Percentiles rank a stretch among this genome's conserved stretches.
Evolutionary conservation across 1,140 invertebrate species (phyloP).

Genomic region (Rhysida immarginata): DNA sequence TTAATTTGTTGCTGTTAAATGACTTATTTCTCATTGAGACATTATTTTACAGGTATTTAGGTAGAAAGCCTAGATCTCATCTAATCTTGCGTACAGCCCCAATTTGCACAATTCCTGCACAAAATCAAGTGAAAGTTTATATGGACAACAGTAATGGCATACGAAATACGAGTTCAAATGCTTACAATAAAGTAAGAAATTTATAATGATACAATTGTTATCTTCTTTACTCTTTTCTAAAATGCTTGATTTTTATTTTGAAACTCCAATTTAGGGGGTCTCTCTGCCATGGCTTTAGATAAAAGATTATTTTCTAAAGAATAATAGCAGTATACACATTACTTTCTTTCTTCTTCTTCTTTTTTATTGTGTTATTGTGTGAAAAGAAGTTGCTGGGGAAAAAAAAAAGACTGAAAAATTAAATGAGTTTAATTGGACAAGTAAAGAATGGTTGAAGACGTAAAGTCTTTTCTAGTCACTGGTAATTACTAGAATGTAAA

Average conservation of each 20-base stretch:
- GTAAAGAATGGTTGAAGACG: too few relatives aligned
- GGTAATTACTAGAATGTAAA: too few relatives aligned
- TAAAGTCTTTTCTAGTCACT: too few relatives aligned
- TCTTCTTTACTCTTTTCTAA: background rate
- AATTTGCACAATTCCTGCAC: conserved; percentile 29
- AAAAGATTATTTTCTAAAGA: too few relatives aligned
- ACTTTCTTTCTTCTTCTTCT: background rate
- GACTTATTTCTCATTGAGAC: background rate
- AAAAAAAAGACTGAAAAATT: too few relatives aligned
- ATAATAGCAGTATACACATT: background rate
- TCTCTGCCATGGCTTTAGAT: too few relatives aligned
- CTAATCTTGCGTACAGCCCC: conserved; percentile 13
- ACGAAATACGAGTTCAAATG: conserved; percentile 60
- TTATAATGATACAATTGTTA: background rate
- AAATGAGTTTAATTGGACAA: too few relatives aligned
- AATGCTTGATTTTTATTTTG: too few relatives aligned
- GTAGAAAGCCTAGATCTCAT: conserved; percentile 28
- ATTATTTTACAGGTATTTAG: conserved; percentile 24
- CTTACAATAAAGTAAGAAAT: conserved; percentile 71
- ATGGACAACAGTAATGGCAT: conserved; percentile 87
- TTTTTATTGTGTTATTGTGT: too few relatives aligned
- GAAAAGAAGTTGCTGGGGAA: too few relatives aligned
- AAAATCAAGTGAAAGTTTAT: conserved; percentile 87
- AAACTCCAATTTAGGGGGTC: too few relatives aligned
- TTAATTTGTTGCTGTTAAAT: background rate